These are phyloP conservation scores for Sparidentex hasta DNA, from an alignment of 2,797 vertebrate species.

Conservation along the genomic window DNA sequence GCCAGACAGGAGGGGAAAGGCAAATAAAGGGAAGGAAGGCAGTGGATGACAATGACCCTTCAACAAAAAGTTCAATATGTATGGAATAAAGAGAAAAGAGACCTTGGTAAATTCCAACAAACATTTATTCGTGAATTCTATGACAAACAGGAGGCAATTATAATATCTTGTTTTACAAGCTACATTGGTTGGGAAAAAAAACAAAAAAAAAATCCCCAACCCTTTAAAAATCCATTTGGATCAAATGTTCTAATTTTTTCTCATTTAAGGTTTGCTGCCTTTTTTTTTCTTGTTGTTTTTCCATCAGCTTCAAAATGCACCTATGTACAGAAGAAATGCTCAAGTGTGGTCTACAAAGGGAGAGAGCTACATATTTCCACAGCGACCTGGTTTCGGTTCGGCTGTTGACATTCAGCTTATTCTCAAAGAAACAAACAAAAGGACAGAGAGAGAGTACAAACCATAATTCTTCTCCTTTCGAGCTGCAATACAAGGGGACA, in stretches of 20 bases:
- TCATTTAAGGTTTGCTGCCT: conserved; percentile 32
- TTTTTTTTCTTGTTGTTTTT: conserved; percentile 13
- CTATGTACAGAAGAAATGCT: conserved; percentile 83
- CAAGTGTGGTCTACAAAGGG: conserved; percentile 62
- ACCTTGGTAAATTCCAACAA: conserved; percentile 69
- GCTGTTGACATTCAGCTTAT: conserved; percentile 83
- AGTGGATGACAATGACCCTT: background rate
- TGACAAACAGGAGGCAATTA: conserved; percentile 84
- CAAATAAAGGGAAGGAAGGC: no score
- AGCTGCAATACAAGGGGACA: conserved; percentile 64
- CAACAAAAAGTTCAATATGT: background rate
- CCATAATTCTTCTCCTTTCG: conserved; percentile 60
- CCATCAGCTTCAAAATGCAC: conserved; percentile 66
- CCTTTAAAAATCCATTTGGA: conserved; percentile 63
- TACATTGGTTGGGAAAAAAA: conserved; percentile 67
- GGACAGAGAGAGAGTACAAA: conserved; percentile 77
- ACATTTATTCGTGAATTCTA: conserved; percentile 86
- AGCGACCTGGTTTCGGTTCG: conserved; percentile 66
- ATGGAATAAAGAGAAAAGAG: conserved; percentile 15
- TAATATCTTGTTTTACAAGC: conserved; percentile 77
- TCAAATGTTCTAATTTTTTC: conserved; percentile 33
- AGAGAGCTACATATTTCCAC: conserved; percentile 84
- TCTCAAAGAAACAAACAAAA: conserved; percentile 70
- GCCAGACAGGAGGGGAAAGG: background rate
- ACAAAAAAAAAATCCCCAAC: conserved; percentile 53